These are phyloP conservation scores for Cancer borealis DNA, from an alignment of 2,888 invertebrate genomes.

Conservation along the genomic window DNA sequence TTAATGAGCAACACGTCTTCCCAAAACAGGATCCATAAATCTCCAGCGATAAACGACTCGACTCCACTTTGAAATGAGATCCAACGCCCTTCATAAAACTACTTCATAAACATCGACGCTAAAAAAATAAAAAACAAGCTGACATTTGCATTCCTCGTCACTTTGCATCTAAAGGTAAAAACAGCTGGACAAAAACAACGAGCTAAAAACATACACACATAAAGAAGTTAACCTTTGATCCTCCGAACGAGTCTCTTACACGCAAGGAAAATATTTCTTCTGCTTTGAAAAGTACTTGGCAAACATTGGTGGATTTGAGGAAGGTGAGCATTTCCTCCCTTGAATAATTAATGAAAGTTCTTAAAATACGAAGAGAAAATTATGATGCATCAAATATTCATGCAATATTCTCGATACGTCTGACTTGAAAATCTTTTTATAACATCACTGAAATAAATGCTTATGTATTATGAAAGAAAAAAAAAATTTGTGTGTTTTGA, in stretches of 20 bases:
- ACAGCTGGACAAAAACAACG: background rate
- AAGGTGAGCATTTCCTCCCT: background rate
- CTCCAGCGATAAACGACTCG: background rate
- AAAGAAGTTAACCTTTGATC: background rate
- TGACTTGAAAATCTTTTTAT: no score
- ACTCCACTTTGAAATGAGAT: constrained; percentile 8
- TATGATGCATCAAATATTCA: background rate
- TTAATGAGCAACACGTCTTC: constrained; percentile 18
- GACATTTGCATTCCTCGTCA: constrained; percentile 10
- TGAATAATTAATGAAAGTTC: background rate
- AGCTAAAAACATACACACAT: background rate
- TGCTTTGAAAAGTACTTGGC: background rate
- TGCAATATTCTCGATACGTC: background rate
- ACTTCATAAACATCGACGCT: background rate
- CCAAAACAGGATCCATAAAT: background rate
- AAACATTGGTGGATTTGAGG: background rate
- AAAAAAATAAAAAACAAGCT: background rate
- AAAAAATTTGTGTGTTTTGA: background rate
- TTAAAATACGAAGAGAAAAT: background rate
- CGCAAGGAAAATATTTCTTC: background rate
- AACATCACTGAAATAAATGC: no score
- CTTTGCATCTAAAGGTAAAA: background rate
- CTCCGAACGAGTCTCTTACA: background rate
- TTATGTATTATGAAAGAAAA: no score
- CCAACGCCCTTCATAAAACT: background rate